Percentiles rank a stretch among this genome's conserved stretches.
Evolutionary conservation across 2,797 vertebrate genomes (phyloP).

Genomic region (Ara ararauna): DNA sequence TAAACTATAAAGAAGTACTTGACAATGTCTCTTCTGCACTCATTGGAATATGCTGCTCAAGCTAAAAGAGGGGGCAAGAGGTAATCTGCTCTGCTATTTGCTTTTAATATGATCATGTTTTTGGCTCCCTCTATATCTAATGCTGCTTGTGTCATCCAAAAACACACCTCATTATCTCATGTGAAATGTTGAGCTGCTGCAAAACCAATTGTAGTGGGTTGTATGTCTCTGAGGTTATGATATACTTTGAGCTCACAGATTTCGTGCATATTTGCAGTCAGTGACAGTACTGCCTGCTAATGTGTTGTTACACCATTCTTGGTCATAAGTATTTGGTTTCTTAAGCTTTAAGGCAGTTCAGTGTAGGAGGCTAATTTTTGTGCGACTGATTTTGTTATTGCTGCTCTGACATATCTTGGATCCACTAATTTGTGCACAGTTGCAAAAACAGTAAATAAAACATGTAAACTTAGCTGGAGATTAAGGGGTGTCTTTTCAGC

Average conservation of each 20-base stretch:
- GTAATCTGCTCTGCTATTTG: conserved; percentile 74
- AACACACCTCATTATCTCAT: conserved; percentile 69
- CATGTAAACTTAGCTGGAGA: not conserved
- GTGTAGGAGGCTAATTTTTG: not conserved
- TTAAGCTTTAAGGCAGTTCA: not conserved
- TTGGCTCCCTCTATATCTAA: conserved; percentile 64
- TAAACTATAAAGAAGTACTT: conserved; percentile 75
- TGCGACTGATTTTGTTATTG: not conserved
- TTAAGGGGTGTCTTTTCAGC: not conserved
- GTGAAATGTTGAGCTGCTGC: conserved; percentile 57
- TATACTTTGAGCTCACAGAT: not conserved
- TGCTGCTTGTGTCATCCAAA: conserved; percentile 44
- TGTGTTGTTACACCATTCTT: not conserved
- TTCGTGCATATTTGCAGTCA: not conserved
- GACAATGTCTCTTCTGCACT: conserved; percentile 74
- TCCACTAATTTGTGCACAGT: not conserved
- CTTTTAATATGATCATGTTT: conserved; percentile 73
- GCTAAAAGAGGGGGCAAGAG: conserved; percentile 68
- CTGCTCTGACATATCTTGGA: not conserved
- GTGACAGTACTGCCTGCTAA: not conserved
- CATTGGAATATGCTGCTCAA: conserved; percentile 70
- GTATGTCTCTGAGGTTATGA: not conserved
- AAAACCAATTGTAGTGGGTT: conserved; percentile 46
- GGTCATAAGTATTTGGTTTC: conserved; percentile 10
- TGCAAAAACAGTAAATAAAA: conserved; percentile 10